Base-by-base conservation (phyloP, 2,888 invertebrate species). In the Drosophila percnosoma region DNA sequence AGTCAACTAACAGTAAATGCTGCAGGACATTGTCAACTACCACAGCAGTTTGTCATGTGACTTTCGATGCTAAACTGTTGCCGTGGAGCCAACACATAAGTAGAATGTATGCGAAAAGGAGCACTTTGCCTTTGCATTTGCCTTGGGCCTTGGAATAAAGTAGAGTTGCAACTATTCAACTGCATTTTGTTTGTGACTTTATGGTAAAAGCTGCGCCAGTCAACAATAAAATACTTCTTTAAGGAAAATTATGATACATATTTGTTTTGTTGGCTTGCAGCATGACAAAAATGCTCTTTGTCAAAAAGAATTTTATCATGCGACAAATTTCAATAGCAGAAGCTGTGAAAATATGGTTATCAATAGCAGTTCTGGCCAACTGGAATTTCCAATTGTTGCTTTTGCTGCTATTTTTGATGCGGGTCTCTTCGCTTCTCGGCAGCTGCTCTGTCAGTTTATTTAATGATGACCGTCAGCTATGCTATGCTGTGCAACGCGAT, bases 71-170 rank as follows among this genome's bases (percentile, higher is more conserved):
- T 6, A 74, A 86, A 74, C 61, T 87, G 72, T 72, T 55, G 48
- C 31, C 40, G 49, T 60, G 36, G 38, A 69, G 58, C 68, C 68
- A 48, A 57, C 45, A 82, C 69, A 82, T 72, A 83, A 75, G 74
- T 62, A 54, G 74, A 80, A 78, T 78, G 63, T 53, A 63, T 68
- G 51, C 62, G 66, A 68, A 80, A 73, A 78, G 81, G 63, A 82
- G 62, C 71, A 78, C 71, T 70, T 51, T 72, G 31, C 7, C n/a
- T 59, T 54, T 21, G 52, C 31, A 33, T 53, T 48, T 53, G 57
- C 67, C 49, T 60, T 2, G 31, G 57, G 82, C 42, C 58, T 59
- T 66, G 65, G 57, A 65, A 67, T 69, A 63, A 65, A 68, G 55
- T 18, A 11, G 21, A 75, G 62, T 31, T 36, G 48, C 60, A 68